Evolutionary conservation across 2,797 vertebrate species (phyloP).

Genomic region (Austrolebias charrua): DNA sequence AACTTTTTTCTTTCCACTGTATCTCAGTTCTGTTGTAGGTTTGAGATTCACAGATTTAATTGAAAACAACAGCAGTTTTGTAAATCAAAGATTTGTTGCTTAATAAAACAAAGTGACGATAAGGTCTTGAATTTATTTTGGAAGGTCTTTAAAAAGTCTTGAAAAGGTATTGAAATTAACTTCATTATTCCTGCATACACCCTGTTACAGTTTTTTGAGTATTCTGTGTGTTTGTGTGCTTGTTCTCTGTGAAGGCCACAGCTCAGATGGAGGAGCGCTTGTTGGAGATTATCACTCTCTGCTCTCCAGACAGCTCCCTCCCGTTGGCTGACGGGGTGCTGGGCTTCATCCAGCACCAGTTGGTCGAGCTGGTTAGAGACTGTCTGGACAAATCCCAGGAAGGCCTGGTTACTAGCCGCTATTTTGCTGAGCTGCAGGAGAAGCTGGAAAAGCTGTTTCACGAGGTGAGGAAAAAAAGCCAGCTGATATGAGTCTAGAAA

Average conservation of each 20-base stretch:
- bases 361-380: conserved; percentile 92
- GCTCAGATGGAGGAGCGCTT: conserved; percentile 97
- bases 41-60: too few species aligned
- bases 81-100: too few species aligned
- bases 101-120: too few species aligned
- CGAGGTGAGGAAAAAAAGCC: conserved; percentile 78
- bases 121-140: too few species aligned
- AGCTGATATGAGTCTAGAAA: not conserved
- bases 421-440: conserved; percentile 97
- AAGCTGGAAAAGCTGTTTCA: conserved; percentile 94
- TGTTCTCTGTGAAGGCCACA: conserved; percentile 82
- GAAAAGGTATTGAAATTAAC: too few species aligned
- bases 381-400: conserved; percentile 94
- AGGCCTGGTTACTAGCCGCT: conserved; percentile 93
- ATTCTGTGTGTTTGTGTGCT: conserved; percentile 21
- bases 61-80: too few species aligned
- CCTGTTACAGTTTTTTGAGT: conserved; percentile 14
- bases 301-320: conserved; percentile 84
- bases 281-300: conserved; percentile 87
- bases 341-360: conserved; percentile 99
- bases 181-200: too few species aligned
- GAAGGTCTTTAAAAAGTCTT: too few species aligned
- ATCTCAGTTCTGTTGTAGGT: too few species aligned
- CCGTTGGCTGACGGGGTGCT: conserved; percentile 92
- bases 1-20: too few species aligned